A percentile compares a stretch with the other conserved stretches of the same genome.
Evolutionary conservation across 1,140 invertebrate species (phyloP).

Genomic region (Limonius californicus): DNA sequence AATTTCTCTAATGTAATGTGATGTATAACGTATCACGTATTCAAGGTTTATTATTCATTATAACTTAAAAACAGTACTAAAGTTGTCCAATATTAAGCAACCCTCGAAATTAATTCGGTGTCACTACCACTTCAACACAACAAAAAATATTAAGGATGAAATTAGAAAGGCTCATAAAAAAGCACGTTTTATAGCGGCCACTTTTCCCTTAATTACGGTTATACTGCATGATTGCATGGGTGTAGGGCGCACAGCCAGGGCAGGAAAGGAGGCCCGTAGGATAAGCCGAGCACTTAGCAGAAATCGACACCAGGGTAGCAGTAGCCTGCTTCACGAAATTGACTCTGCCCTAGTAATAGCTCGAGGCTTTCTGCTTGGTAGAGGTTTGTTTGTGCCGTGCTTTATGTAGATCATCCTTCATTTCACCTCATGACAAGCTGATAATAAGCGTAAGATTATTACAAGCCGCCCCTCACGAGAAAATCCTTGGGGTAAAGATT

Average conservation of each 20-base stretch:
- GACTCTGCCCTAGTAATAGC: slow-evolving; percentile 56
- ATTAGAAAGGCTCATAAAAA: background rate
- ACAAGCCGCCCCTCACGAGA: background rate
- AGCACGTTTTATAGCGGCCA: background rate
- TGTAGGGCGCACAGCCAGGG: background rate
- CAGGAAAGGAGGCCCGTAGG: slow-evolving; percentile 32
- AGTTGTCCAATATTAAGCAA: too few relatives aligned
- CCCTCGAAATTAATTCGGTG: too few relatives aligned
- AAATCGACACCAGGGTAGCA: slow-evolving; percentile 35
- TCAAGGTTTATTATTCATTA: too few relatives aligned
- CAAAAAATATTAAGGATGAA: too few relatives aligned
- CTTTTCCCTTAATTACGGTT: background rate
- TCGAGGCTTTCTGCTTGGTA: slow-evolving; percentile 58
- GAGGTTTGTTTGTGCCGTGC: slow-evolving; percentile 46
- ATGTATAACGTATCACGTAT: too few relatives aligned
- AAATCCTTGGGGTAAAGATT: background rate
- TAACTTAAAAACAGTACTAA: too few relatives aligned
- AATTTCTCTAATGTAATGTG: too few relatives aligned
- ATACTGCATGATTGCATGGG: background rate
- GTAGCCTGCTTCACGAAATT: slow-evolving; percentile 62
- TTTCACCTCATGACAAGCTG: background rate
- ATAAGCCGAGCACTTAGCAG: slow-evolving; percentile 36
- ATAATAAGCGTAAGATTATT: background rate
- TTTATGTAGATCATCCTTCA: background rate
- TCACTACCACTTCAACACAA: too few relatives aligned